Evolutionary conservation across 2,888 invertebrate genomes (phyloP), one percentile per base, ranked within the genome.

Genomic region (Nomada lathburiana): DNA sequence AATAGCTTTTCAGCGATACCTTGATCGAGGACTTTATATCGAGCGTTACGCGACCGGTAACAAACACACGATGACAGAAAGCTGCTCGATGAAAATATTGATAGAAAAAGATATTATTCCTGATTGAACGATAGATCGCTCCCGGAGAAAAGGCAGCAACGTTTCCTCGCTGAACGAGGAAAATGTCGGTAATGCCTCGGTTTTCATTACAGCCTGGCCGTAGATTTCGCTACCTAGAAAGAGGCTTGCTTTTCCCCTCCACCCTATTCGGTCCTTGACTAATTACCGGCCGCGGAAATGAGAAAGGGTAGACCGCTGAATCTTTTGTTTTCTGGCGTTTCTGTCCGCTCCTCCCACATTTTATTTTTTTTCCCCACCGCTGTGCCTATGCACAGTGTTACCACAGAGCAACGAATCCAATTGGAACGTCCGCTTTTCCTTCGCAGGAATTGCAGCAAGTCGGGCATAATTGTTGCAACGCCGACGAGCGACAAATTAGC

Each of bases 261-360:
- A 23, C 1, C 44, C 68, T 4, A 7, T 5, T 3, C n/a, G 47
- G 11, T 11, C 26, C 23, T 68, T 57, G 83, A 83, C 86, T 90
- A 91, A 90, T 91, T 90, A 88, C 88, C 87, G 84, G 85, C 78
- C 84, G 86, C 88, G 88, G 90, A 89, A 91, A 92, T 89, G 89
- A 89, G 84, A 85, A 80, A 64, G 60, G 80, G 64, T 52, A 47
- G 47, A 44, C 29, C 52, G 23, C 44, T 11, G 82, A 67, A 69
- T 60, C 59, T 63, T 52, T 44, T 50, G 20, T 29, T 20, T 20
- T 65, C 50, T 4, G 5, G n/a, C 29, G 13, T 20, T 59, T n/a
- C 13, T 23, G 29, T 18, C 26, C 16, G 16, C 11, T 10, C 11
- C 20, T 1, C 18, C 2, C 7, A 13, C 26, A 1, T 4, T 1